phyloP scores from a whole-genome alignment of 2,113 vertebrate species.

The Rhombomys opimus region DNA sequence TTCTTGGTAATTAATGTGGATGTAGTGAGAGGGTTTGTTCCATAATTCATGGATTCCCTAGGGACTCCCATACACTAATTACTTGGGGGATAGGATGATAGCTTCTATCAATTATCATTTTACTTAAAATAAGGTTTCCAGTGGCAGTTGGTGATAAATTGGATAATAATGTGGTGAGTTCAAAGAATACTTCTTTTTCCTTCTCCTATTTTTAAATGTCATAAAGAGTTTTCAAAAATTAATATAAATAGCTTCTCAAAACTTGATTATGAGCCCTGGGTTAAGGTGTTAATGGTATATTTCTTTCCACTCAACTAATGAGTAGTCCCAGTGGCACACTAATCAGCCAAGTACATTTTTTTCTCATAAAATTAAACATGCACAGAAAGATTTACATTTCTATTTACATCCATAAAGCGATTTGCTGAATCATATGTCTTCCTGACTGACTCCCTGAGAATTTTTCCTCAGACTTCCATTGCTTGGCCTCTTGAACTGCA shows the following conservation, averaged over 20 bases:
- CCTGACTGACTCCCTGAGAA: slow-evolving; percentile 59
- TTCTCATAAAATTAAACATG: slow-evolving; percentile 63
- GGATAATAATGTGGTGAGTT: not conserved
- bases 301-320: slow-evolving; percentile 44
- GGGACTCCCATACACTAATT: slow-evolving; percentile 9
- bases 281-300: not conserved
- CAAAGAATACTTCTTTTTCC: not conserved
- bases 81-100: slow-evolving; percentile 30
- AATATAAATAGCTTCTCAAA: slow-evolving; percentile 45
- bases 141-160: slow-evolving; percentile 34
- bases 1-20: not conserved
- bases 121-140: not conserved
- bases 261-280: slow-evolving; percentile 2
- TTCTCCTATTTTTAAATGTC: not conserved
- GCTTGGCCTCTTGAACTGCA: slow-evolving; percentile 47
- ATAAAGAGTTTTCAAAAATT: slow-evolving; percentile 45
- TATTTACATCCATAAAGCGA: slow-evolving; percentile 56
- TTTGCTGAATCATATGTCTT: slow-evolving; percentile 64
- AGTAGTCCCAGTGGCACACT: slow-evolving; percentile 25
- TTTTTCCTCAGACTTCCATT: slow-evolving; percentile 54
- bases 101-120: slow-evolving; percentile 15
- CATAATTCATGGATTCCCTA: not conserved
- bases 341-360: slow-evolving; percentile 63
- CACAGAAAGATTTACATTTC: slow-evolving; percentile 60
- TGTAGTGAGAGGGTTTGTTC: not conserved